These are phyloP conservation scores for Cephalopholis sonnerati DNA, from an alignment of 2,113 vertebrate species.

Conservation along the genomic window DNA sequence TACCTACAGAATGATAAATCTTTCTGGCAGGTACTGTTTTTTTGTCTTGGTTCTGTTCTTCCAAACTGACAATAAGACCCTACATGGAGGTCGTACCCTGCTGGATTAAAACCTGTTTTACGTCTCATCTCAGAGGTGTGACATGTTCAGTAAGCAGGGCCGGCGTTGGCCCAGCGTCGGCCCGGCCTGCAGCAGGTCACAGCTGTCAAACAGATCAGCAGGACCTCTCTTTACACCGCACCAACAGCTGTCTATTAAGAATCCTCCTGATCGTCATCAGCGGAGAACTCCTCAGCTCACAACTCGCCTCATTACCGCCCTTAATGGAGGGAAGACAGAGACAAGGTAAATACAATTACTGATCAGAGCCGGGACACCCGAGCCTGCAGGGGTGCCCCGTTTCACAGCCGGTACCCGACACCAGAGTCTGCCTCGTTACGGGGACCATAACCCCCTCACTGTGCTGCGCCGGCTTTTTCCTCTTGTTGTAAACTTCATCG, in stretches of 20 bases:
- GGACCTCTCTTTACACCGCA: slow-evolving; percentile 62
- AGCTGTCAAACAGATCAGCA: slow-evolving; percentile 83
- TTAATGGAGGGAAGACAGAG: slow-evolving; percentile 73
- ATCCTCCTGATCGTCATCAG: slow-evolving; percentile 74
- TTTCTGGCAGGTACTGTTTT: no score
- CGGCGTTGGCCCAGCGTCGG: not conserved
- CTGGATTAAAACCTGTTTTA: not conserved
- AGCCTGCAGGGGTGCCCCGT: slow-evolving; percentile 35
- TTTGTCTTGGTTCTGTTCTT: not conserved
- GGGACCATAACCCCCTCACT: slow-evolving; percentile 26
- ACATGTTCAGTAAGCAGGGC: not conserved
- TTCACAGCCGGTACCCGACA: slow-evolving; percentile 68
- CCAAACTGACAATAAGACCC: not conserved
- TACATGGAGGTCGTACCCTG: not conserved
- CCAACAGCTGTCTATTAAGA: slow-evolving; percentile 80
- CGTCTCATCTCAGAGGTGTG: not conserved
- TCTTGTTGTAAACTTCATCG: slow-evolving; percentile 42
- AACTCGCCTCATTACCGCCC: slow-evolving; percentile 73
- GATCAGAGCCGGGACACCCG: slow-evolving; percentile 62
- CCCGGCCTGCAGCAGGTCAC: slow-evolving; percentile 35
- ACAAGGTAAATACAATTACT: slow-evolving; percentile 78
- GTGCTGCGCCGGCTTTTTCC: slow-evolving; percentile 41
- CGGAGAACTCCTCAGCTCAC: slow-evolving; percentile 58
- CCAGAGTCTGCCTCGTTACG: slow-evolving; percentile 45
- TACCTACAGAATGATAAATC: not conserved